Base-by-base conservation (phyloP, 1,140 invertebrate species). In the Drosophila ogumai region DNA sequence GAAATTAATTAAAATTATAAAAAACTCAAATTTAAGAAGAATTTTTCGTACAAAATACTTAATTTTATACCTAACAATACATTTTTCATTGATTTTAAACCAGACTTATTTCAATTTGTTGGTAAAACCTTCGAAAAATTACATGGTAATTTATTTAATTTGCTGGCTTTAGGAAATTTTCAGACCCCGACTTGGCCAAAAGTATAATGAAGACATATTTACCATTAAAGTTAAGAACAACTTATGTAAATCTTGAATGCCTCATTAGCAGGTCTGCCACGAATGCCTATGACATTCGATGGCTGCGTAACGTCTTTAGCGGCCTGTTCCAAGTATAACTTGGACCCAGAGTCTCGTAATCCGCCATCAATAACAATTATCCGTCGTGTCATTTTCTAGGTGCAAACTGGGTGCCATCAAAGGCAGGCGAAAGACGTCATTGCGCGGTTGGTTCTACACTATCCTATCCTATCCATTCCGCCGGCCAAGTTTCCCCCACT, bases 341-440 rank as follows among this genome's bases (percentile, higher is more conserved):
- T 64, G 25, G 25, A 28, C 66, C 34, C 28, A 36, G 52, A 74
- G 43, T 28, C 67, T 28, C 44, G 69, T 88, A 84, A 84, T 84
- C 67, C 50, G 85, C 84, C 82, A 88, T 87, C 80, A 88, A 90
- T 88, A 87, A 87, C 82, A 87, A 87, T 87, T 87, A 88, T 67
- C 49, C 22, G 38, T 38, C 32, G 36, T 49, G 54, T 47, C 55
- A 61, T 59, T 74, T 44, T 19, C 56, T 40, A 50, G 68, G 55
- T 74, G 68, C 55, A 73, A 73, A 74, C 72, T 58, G 66, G 47
- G 43, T 43, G 49, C 49, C 82, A 84, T 85, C 81, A 84, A 81
- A 86, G 67, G 41, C 82, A 84, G 77, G 32, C 67, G 17, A 22
- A 59, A 58, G 77, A 81, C 81, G 66, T 81, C 77, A 77, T 34